Evolutionary conservation across 2,113 vertebrate genomes (phyloP).

Genomic region (Macquaria australasica): DNA sequence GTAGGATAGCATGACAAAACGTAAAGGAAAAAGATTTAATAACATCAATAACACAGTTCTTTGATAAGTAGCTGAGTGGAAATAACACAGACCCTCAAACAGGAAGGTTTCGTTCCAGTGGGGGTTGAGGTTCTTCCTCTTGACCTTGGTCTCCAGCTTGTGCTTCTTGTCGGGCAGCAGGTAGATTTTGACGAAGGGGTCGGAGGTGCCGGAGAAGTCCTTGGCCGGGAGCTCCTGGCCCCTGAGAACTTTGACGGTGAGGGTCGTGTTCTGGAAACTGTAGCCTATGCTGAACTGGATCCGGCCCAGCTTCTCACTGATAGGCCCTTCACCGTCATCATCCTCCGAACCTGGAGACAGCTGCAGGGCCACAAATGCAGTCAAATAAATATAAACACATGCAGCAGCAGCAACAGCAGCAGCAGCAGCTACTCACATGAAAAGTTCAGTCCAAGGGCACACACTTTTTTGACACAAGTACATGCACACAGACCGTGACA

Average conservation of each 20-base stretch:
- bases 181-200: conserved; percentile 99
- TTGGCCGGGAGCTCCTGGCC: conserved; percentile 98
- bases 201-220: conserved; percentile 98
- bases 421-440: conserved; percentile 11
- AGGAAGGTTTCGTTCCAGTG: conserved; percentile 99
- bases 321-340: conserved; percentile 92
- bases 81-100: conserved; percentile 90
- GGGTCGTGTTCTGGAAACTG: conserved; percentile 98
- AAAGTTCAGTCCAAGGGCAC: conserved; percentile 53
- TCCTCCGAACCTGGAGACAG: conserved; percentile 97
- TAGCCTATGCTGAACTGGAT: conserved; percentile 99
- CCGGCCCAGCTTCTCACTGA: conserved; percentile 95
- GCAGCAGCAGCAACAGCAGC: neutral
- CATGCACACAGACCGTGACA: conserved; percentile 33
- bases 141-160: conserved; percentile 99
- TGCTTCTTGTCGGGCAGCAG: conserved; percentile 99
- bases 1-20: neutral
- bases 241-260: conserved; percentile 98
- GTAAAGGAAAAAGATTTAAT: neutral
- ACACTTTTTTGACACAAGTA: conserved; percentile 19
- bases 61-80: neutral
- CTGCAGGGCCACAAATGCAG: conserved; percentile 86
- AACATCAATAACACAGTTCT: neutral
- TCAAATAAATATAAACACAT: conserved; percentile 32
- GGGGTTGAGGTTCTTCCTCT: conserved; percentile 98